Evolutionary conservation across 2,113 vertebrate genomes (phyloP), one percentile per base, ranked within the genome.

Genomic region (Charina bottae): DNA sequence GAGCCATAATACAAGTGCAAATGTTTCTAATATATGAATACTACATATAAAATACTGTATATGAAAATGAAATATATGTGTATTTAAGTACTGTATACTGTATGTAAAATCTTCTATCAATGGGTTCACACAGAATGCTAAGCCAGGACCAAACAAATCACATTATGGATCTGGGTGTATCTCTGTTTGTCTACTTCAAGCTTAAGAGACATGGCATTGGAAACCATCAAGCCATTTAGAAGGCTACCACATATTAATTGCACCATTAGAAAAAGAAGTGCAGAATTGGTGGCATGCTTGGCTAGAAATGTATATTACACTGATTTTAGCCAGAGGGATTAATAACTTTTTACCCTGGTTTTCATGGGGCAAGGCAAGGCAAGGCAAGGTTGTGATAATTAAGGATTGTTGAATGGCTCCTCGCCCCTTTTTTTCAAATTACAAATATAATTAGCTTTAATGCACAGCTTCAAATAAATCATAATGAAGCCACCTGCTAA

Each of bases 401-500:
- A 56, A 33, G 12, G 68, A 4, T 78, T 89, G 19, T 54, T 37
- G 9, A 6, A 12, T 55, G 19, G 4, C 46, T 90, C 42, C 21
- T 10, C 56, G 26, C 2, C 7, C 2, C 8, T n/a, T 89, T 33
- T 37, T 58, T 46, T 12, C 72, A 59, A 55, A 5, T 42, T 83
- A 49, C 89, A 78, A 56, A 78, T 83, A 37, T 78, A 55, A 78
- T 89, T 89, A 89, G 53, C n/a, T 89, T 89, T 33, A 56, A 56
- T 83, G 7, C 64, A 89, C 23, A 56, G 49, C 89, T 89, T 56
- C 89, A 89, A 78, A 89, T 55, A 55, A 83, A 83, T 56, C 53
- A 78, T 83, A 78, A 78, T 89, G 64, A 78, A 56, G n/a, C 64
- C 54, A 33, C 53, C 89, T 78, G 64, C 64, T 78, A 78, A 53